Evolutionary conservation across 2,113 vertebrate genomes (phyloP).

Genomic region (Nycticebus coucang): DNA sequence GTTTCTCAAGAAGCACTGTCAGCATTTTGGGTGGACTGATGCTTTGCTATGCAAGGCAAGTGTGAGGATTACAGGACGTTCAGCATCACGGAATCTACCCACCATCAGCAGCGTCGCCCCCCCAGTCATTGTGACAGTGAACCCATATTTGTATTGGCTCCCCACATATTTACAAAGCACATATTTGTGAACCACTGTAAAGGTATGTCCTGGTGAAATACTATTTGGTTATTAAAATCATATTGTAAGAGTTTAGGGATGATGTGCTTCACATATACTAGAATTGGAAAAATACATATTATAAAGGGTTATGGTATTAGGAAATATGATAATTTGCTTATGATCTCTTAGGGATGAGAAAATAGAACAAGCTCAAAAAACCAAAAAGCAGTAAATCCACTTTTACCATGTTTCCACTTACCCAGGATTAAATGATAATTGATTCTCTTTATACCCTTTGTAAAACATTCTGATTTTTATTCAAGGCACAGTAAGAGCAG

Average conservation of each 20-base stretch:
- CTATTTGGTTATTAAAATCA: not conserved
- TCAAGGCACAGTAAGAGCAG: not conserved
- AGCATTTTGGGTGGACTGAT: not conserved
- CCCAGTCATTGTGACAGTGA: not conserved
- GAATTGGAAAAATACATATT: not conserved
- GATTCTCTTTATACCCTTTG: not conserved
- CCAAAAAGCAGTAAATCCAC: not conserved
- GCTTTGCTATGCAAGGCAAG: not conserved
- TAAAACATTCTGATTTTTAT: not conserved
- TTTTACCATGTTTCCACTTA: not conserved
- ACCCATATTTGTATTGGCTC: not conserved
- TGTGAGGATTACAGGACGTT: not conserved
- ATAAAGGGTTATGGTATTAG: not conserved
- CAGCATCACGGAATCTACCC: too few relatives aligned
- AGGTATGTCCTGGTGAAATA: not conserved
- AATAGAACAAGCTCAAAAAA: not conserved
- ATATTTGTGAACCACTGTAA: not conserved
- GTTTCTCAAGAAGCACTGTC: not conserved
- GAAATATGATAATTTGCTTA: not conserved
- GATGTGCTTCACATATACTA: not conserved
- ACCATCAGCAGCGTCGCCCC: accelerated
- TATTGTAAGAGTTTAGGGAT: not conserved
- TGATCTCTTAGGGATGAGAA: not conserved
- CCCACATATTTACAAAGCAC: not conserved
- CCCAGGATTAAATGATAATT: not conserved